Conservation (phyloP, 2,113 vertebrate genomes). For the Sander vitreus region DNA sequence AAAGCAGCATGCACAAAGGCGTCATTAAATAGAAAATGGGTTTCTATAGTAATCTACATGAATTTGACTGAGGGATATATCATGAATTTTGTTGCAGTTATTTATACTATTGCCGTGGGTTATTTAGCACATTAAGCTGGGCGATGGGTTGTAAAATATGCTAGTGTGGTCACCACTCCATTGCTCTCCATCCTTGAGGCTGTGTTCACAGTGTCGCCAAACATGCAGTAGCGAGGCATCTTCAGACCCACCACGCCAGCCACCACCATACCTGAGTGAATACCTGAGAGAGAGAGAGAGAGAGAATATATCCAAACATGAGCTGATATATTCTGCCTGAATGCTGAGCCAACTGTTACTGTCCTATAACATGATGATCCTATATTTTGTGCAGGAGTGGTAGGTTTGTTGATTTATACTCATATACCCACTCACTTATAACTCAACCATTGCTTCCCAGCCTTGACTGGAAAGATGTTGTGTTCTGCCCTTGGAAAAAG, state of each 20-base stretch:
- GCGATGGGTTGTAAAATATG: conserved; percentile 7
- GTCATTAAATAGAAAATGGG: conserved; percentile 42
- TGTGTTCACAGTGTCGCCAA: conserved; percentile 82
- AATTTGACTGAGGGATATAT: conserved; percentile 41
- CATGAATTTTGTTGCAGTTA: background rate
- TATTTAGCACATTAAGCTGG: conserved; percentile 23
- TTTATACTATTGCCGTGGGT: background rate
- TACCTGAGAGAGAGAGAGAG: conserved; percentile 51
- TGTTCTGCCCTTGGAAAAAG: background rate
- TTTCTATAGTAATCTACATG: conserved; percentile 30
- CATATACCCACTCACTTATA: no score
- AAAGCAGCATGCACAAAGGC: conserved; percentile 22
- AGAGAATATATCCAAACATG: background rate
- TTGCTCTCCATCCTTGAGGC: conserved; percentile 86
- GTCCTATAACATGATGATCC: background rate
- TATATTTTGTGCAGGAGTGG: background rate
- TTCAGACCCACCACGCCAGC: conserved; percentile 82
- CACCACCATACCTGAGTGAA: conserved; percentile 85
- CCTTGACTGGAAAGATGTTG: background rate
- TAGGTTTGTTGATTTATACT: background rate
- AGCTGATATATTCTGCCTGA: background rate
- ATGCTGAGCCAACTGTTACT: background rate
- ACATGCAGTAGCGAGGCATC: conserved; percentile 85
- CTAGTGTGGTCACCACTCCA: conserved; percentile 75
- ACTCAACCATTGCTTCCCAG: background rate